Conservation (phyloP, 2,113 vertebrate species). For the Gallinago jamesoni region DNA sequence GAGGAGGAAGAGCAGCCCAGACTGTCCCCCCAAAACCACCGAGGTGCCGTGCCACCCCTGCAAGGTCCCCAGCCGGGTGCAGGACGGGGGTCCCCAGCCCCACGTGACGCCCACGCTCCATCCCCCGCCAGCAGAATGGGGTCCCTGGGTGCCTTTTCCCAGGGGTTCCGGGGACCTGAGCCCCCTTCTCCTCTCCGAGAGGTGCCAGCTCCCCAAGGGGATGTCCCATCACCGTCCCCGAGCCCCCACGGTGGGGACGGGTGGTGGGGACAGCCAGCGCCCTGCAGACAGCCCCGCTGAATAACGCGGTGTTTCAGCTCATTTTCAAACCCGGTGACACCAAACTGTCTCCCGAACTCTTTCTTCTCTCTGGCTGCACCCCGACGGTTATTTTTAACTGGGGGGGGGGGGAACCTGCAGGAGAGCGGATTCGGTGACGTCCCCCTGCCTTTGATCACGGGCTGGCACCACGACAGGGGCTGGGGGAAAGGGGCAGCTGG, state of each 20-base stretch:
- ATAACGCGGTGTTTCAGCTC: conserved; percentile 47
- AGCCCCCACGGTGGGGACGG: accelerated
- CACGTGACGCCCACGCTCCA: neutral
- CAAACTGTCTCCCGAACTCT: conserved; percentile 39
- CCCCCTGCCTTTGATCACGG: conserved; percentile 21
- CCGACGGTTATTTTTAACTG: conserved; percentile 29
- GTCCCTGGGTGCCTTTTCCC: neutral
- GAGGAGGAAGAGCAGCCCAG: neutral
- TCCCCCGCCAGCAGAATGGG: accelerated
- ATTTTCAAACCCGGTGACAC: conserved; percentile 37
- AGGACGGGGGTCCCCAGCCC: accelerated
- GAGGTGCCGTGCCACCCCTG: accelerated
- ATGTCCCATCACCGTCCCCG: accelerated
- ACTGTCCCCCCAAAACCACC: neutral
- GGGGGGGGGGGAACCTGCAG: neutral
- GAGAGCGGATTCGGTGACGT: conserved; percentile 18
- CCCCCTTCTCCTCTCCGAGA: accelerated
- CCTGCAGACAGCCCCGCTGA: neutral
- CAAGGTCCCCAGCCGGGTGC: accelerated
- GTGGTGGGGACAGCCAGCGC: accelerated
- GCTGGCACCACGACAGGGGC: neutral
- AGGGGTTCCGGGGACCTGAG: neutral
- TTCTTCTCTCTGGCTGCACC: neutral
- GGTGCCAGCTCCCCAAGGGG: neutral
- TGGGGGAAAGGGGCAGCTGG: neutral